Percentiles rank a stretch among this genome's conserved stretches.
These are phyloP conservation scores for Crepidodera aurea DNA, from an alignment of 2,888 invertebrate genomes.

Conservation along the genomic window DNA sequence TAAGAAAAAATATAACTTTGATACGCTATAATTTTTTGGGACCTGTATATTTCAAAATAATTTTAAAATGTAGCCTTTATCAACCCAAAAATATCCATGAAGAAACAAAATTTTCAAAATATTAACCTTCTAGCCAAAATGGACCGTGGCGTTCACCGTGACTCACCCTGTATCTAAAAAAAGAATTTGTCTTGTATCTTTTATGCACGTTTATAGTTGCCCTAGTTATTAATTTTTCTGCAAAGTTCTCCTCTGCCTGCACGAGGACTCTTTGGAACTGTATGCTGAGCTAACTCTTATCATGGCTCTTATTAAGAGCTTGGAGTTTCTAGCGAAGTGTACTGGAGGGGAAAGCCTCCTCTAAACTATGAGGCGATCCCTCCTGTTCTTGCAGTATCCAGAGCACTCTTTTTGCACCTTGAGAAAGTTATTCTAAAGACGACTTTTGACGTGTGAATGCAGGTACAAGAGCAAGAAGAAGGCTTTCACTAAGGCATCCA, in stretches of 20 bases:
- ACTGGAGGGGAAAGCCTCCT: constrained; percentile 67
- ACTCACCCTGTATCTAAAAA: too few species aligned
- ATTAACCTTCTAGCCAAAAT: too few species aligned
- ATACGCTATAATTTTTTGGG: too few species aligned
- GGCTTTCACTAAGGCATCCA: constrained; percentile 98
- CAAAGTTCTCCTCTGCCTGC: constrained; percentile 74
- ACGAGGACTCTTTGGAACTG: constrained; percentile 67
- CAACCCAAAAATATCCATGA: too few species aligned
- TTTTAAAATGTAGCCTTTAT: too few species aligned
- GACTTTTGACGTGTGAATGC: constrained; percentile 36
- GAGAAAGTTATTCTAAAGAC: neutral
- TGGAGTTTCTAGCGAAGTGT: constrained; percentile 48
- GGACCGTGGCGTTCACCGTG: too few species aligned
- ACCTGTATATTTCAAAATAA: too few species aligned
- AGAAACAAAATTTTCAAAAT: too few species aligned
- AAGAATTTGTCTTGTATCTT: too few species aligned
- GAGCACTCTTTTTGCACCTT: neutral
- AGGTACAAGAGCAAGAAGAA: constrained; percentile 99
- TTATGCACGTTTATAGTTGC: too few species aligned
- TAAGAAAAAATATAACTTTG: too few species aligned
- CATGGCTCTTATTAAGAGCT: neutral
- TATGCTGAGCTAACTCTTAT: constrained; percentile 49
- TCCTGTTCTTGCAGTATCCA: constrained; percentile 56
- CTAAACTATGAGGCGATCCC: constrained; percentile 76
- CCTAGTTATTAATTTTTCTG: constrained; percentile 39